Evolutionary conservation across 2,113 vertebrate species (phyloP).

Genomic region (Oreotrochilus melanogaster): DNA sequence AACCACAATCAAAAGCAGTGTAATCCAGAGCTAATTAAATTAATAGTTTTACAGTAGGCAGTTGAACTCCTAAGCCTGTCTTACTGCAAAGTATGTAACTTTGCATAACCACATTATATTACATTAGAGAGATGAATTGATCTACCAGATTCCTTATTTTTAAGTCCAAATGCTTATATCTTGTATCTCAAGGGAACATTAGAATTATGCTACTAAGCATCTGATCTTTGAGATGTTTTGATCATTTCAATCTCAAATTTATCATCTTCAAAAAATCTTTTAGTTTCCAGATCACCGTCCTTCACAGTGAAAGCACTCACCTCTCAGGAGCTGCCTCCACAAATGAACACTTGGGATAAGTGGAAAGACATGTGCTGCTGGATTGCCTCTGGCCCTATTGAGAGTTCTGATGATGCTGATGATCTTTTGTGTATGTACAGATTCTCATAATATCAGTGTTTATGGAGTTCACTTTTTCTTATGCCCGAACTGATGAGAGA

Average conservation of each 20-base stretch:
- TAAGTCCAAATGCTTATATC: not conserved
- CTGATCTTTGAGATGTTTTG: not conserved
- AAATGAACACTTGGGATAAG: not conserved
- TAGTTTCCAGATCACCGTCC: not conserved
- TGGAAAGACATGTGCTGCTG: not conserved
- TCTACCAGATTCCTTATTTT: not conserved
- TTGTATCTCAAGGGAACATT: not conserved
- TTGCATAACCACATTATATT: not conserved
- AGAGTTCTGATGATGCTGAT: not conserved
- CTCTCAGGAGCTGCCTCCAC: not conserved
- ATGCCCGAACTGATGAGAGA: not conserved
- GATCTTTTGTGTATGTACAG: not conserved
- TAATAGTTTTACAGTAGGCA: not conserved
- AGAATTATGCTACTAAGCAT: not conserved
- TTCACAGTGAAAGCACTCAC: not conserved
- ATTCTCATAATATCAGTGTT: not conserved
- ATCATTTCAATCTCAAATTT: not conserved
- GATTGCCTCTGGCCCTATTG: not conserved
- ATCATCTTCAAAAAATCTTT: not conserved
- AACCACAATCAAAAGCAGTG: not conserved
- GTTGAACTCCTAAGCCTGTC: not conserved
- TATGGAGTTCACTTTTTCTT: not conserved
- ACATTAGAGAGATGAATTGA: not conserved
- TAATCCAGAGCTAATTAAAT: not conserved
- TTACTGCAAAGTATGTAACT: not conserved